Base-by-base conservation (phyloP, 2,888 invertebrate species). In the Oscheius sp. region DNA sequence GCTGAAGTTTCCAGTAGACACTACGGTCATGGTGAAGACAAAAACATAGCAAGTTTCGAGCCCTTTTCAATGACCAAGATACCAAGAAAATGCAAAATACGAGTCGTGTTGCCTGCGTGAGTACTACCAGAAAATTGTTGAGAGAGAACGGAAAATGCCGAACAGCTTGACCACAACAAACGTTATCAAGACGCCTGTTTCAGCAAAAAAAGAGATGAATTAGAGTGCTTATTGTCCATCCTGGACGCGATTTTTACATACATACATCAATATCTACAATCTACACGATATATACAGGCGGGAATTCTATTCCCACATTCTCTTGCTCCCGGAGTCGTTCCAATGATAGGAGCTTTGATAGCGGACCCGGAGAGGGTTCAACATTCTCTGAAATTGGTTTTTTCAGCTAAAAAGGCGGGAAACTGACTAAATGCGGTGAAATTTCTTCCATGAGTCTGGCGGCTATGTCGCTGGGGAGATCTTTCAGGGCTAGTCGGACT, bases 401-500 rank as follows among this genome's bases (percentile, higher is more conserved):
- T 57, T 11, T 51, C 13, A 42, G 21, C 21, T 21, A 42, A 13
- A n/a, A 55, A 21, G 21, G n/a, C 13, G 29, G 21, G 9, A 53
- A 53, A 70, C 33, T 29, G 9, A 74, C 66, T 29, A 74, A n/a
- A 42, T 58, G 68, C 7, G 70, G 50, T 9, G 42, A 7, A 10
- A 57, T 68, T 35, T 74, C 74, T 21, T 74, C 42, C 35, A 70
- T 47, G 4, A 74, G 9, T 32, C 55, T 59, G 21, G 70, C 48
- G 10, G 59, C 35, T 13, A 59, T 48, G 11, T 58, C 66, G n/a
- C 32, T 37, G 7, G 74, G 74, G n/a, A 74, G 60, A 35, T 68
- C 74, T 33, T 74, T 74, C 4, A 74, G 13, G 2, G 68, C 66
- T 11, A 70, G 68, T 47, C 51, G 58, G 29, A 74, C 68, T n/a